These are phyloP conservation scores for Beaufortia kweichowensis DNA, from an alignment of 2,113 vertebrate species.

Conservation along the genomic window DNA sequence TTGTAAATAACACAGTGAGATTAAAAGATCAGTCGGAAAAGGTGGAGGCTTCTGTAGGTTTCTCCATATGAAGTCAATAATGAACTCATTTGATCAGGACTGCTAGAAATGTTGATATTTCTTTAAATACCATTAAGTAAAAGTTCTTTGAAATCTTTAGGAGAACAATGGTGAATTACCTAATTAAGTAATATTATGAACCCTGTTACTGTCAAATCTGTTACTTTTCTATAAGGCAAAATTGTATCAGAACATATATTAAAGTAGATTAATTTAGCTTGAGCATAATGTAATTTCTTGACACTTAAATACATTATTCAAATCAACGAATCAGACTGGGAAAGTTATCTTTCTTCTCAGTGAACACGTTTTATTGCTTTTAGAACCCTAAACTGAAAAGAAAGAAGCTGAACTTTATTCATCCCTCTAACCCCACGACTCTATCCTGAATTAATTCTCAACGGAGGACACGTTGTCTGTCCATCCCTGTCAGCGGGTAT, in stretches of 20 bases:
- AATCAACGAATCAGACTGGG: too few relatives aligned
- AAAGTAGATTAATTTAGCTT: too few relatives aligned
- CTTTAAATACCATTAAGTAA: conserved; percentile 6
- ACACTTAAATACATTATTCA: too few relatives aligned
- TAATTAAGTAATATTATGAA: not conserved
- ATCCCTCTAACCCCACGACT: conserved; percentile 30
- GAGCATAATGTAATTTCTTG: too few relatives aligned
- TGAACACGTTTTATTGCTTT: not conserved
- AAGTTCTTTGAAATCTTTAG: not conserved
- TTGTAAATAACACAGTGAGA: conserved; percentile 48
- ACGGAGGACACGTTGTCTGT: conserved; percentile 19
- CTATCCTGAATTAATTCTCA: conserved; percentile 36
- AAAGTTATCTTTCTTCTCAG: too few relatives aligned
- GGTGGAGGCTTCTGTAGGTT: conserved; percentile 1
- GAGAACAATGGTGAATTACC: too few relatives aligned
- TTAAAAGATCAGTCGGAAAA: conserved; percentile 51
- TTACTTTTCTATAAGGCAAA: too few relatives aligned
- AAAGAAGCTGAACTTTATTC: conserved; percentile 15
- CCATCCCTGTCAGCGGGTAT: conserved; percentile 21
- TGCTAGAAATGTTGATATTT: conserved; percentile 26
- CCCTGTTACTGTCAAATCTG: too few relatives aligned
- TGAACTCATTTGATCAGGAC: conserved; percentile 21
- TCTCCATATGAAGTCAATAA: conserved; percentile 35
- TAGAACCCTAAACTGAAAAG: conserved; percentile 2
- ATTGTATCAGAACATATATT: too few relatives aligned